A percentile compares a stretch with the other conserved stretches of the same genome.
Conservation (phyloP, 2,113 vertebrate species). For the Protobothrops mucrosquamatus region DNA sequence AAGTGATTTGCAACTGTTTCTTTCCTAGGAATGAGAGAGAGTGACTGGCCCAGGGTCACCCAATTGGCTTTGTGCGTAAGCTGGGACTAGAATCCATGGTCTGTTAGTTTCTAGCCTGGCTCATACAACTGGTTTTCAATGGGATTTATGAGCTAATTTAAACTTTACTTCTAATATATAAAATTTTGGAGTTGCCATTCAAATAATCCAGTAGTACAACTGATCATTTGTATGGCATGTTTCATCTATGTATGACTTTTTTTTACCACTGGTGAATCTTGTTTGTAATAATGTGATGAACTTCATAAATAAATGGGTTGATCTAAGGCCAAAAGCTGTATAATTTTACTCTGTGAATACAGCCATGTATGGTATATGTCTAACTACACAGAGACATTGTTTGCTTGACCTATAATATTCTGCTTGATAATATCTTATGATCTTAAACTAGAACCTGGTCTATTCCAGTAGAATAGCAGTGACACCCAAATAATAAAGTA, state of each 20-base stretch:
- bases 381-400: background rate
- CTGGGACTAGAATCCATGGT: background rate
- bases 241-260: background rate
- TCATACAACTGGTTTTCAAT: background rate
- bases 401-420: background rate
- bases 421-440: accelerated
- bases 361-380: background rate
- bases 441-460: background rate
- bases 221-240: background rate
- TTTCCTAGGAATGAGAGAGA: background rate
- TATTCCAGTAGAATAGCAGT: background rate
- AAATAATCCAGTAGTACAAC: background rate
- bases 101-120: background rate
- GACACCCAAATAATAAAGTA: background rate
- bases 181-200: background rate
- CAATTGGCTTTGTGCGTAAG: background rate
- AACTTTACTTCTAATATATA: background rate
- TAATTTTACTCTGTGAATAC: background rate
- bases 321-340: background rate
- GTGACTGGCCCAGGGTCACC: background rate
- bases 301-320: background rate
- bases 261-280: background rate
- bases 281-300: background rate
- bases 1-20: background rate
- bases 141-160: background rate